Evolutionary conservation across 2,888 invertebrate genomes (phyloP), one percentile per base, ranked within the genome.

Genomic region (Agrotis clavis): DNA sequence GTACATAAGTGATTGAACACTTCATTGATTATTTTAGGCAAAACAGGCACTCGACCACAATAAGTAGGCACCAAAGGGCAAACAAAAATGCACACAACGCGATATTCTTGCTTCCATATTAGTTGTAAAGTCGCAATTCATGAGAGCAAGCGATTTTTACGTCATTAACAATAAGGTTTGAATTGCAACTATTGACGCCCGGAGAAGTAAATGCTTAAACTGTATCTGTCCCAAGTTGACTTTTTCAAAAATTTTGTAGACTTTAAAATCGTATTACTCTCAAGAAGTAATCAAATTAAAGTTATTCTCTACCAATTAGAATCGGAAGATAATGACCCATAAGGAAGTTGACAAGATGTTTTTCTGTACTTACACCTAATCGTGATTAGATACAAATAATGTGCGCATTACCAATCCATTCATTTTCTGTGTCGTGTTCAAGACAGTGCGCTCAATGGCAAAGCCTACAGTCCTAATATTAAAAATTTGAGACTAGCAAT

Each of bases 31-130:
- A 76, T 75, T 74, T 86, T 86, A 87, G 85, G 86, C 85, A 85
- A 81, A 79, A 85, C 72, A 88, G 87, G 85, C 88, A 87, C 88
- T 80, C 80, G 60, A 83, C 81, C 69, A 71, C 69, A 70, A 61
- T 66, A 75, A 64, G 73, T 83, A 82, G 82, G 86, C 86, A 88
- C 84, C 83, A 64, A 74, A 57, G 64, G 62, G 59, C 61, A 70
- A 59, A 74, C 21, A 54, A 70, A 54, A 53, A 47, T 51, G 59
- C 62, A 77, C 48, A 41, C 16, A 21, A 56, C 7, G 25, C 18
- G 4, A 30, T 18, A 35, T 57, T 57, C 57, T 35, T 35, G 57
- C 57, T 57, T 35, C 57, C 35, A n/a, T 30, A n/a, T 13, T 35
- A 35, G n/a, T 57, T 57, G 35, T 2, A 1, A 57, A 35, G n/a